Evolutionary conservation across 2,113 vertebrate genomes (phyloP), one percentile per base, ranked within the genome.

Genomic region (Oreochromis spilurus): DNA sequence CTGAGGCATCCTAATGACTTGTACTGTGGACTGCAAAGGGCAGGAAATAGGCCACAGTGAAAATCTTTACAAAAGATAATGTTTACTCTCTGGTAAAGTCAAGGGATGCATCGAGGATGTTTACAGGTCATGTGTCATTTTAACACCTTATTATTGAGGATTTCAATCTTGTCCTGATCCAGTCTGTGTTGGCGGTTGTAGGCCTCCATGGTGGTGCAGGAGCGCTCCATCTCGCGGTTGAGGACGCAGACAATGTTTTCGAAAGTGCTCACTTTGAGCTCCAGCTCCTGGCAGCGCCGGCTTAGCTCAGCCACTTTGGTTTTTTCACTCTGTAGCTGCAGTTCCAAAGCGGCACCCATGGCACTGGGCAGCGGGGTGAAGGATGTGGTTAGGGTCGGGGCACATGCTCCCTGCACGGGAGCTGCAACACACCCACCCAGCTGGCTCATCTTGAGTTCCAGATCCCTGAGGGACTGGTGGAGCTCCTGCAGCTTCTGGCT

Each of bases 211-310:
- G 97, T 97, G 86, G 97, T 92, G 16, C 97, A 97, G 14, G 97
- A 97, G 77, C 97, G 93, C 91, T 99, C 98, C 95, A 99, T 97
- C 93, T 99, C 99, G 4, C 98, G 96, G 93, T 99, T 99, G 29
- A 99, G 97, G 83, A 99, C 98, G 0, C 98, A 98, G 7, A 99
- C 97, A 0, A 99, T 99, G 96, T 99, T 99, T 96, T 99, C 99
- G 2, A 99, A 98, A 4, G 98, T 98, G 91, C 94, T 93, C 0
- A 97, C 97, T 91, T 98, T 99, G 84, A 97, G 96, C 93, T 99
- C 98, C 29, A 99, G 95, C 29, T 96, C 96, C 84, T 97, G 97
- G 36, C 97, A 98, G 26, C 97, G 95, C 11, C 94, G 96, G 83
- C 96, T 90, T 38, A 99, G 96, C 88, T 97, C 97, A 0, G 92